phyloP scores from a whole-genome alignment of 2,888 invertebrate species.

The Tanytarsus gracilentus region DNA sequence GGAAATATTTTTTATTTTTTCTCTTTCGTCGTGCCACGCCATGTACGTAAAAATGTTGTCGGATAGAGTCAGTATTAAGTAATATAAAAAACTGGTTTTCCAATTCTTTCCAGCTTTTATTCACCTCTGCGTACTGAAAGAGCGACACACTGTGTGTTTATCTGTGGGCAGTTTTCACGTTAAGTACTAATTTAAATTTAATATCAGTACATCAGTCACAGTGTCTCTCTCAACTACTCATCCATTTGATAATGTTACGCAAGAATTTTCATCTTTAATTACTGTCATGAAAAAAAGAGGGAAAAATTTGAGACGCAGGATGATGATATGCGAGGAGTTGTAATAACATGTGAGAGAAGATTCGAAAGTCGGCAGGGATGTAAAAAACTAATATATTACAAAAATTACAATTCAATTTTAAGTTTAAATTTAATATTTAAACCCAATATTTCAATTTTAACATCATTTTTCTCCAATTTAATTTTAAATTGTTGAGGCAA shows the following conservation, averaged over 20 bases:
- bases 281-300: not conserved
- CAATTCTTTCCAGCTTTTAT: not conserved
- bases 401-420: not conserved
- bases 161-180: constrained; percentile 17
- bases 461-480: too few species aligned
- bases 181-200: constrained; percentile 23
- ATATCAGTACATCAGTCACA: constrained; percentile 3
- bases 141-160: constrained; percentile 6
- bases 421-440: not conserved
- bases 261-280: too few species aligned
- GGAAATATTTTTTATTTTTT: not conserved
- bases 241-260: not conserved
- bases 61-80: not conserved
- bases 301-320: not conserved
- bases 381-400: not conserved
- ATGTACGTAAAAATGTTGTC: not conserved
- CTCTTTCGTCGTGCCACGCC: not conserved
- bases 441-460: not conserved
- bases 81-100: not conserved
- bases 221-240: too few species aligned
- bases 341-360: not conserved
- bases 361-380: too few species aligned
- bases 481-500: too few species aligned
- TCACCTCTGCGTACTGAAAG: not conserved
- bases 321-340: not conserved